Base-by-base conservation (phyloP, 2,888 invertebrate genomes). In the Cephus pygmeus region DNA sequence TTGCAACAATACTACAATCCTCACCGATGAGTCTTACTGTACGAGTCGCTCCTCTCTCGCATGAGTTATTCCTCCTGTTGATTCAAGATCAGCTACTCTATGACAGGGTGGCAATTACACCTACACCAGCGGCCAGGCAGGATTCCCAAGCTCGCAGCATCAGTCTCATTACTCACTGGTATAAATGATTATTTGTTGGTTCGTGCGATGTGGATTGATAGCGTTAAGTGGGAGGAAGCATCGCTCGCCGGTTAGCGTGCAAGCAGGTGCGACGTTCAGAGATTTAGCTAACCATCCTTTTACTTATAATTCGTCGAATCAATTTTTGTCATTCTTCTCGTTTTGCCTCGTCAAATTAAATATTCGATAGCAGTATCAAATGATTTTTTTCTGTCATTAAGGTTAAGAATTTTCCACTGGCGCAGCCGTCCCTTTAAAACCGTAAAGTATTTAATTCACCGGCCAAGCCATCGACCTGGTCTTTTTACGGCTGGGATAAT, bases 401-500 rank as follows among this genome's bases (percentile, higher is more conserved):
- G 1, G 23, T 9, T 56, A 56, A 56, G 56, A 23, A 56, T 56
- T 56, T 56, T 1, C 9, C 23, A 56, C 23, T 56, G 23, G 56
- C 56, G 56, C 56, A 23, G 56, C 56, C 56, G 56, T 56, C 56
- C 69, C 71, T 71, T 33, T 71, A 71, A 34, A 71, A 71, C 71
- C 31, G 71, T 56, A 56, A 56, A 56, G 56, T 56, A 56, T 56
- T 56, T 56, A 56, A 23, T 56, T 56, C 56, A 23, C 56, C 56
- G 23, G 9, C 56, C 2, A 23, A 56, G 56, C 23, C 56, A 56
- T 56, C 56, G 56, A 56, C 56, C 56, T 56, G 56, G 69, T 81
- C 77, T 83, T 83, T 83, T 83, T 79, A 82, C 77, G 79, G 77
- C 75, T 73, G 77, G 77, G 76, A 81, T 84, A 85, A 84, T 84